These are phyloP conservation scores for Sciurus vulgaris DNA, from an alignment of 2,797 vertebrate species.

Conservation along the genomic window DNA sequence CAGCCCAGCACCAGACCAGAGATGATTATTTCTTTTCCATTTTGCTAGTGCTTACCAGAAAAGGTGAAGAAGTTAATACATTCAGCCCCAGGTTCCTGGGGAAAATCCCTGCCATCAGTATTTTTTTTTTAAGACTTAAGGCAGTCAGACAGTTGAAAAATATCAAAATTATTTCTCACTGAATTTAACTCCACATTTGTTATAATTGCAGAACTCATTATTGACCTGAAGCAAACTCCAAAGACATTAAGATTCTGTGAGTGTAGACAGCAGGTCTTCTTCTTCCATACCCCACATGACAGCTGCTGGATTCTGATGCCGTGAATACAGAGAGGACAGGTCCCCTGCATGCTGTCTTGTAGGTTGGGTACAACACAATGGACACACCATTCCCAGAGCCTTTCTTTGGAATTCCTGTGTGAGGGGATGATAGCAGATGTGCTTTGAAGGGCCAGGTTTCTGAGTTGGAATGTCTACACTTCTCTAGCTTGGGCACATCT, in stretches of 20 bases:
- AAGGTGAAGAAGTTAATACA: background rate
- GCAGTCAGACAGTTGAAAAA: background rate
- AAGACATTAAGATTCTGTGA: slow-evolving; percentile 7
- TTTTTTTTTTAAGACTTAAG: slow-evolving; percentile 44
- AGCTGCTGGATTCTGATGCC: background rate
- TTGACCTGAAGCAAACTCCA: slow-evolving; percentile 48
- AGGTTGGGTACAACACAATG: accelerated
- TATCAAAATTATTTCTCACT: slow-evolving; percentile 46
- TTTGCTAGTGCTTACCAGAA: background rate
- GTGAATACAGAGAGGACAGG: background rate
- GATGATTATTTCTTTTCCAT: background rate
- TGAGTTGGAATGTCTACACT: background rate
- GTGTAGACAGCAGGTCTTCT: too few species aligned
- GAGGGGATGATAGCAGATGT: background rate
- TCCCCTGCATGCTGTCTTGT: accelerated
- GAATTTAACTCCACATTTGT: slow-evolving; percentile 43
- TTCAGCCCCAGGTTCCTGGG: background rate
- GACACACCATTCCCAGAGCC: background rate
- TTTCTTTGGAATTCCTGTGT: background rate
- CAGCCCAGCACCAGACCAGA: background rate
- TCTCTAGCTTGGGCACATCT: background rate
- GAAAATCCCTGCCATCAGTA: background rate
- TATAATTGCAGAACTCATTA: slow-evolving; percentile 12
- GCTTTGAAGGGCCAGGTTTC: background rate
- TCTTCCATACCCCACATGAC: background rate